These are phyloP conservation scores for Urocitellus parryii DNA, from an alignment of 2,113 vertebrate species.

Conservation along the genomic window DNA sequence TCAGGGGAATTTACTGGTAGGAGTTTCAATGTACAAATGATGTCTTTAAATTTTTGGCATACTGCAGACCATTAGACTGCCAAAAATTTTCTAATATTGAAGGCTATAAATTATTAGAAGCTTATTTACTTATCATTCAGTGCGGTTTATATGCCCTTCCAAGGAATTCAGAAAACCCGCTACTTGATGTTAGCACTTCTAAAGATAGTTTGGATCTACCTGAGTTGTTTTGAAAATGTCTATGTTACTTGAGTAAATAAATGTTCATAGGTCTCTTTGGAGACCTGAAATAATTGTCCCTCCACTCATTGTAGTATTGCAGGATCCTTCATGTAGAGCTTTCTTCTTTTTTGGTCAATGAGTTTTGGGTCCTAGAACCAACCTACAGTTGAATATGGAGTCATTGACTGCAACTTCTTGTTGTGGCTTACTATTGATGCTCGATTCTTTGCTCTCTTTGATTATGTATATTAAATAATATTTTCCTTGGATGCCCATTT, in stretches of 20 bases:
- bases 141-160: neutral
- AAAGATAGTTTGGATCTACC: neutral
- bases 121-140: neutral
- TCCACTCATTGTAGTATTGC: neutral
- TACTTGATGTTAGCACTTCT: neutral
- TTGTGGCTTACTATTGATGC: neutral
- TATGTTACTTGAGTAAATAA: neutral
- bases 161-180: neutral
- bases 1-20: neutral
- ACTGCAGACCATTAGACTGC: neutral
- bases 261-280: neutral
- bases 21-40: neutral
- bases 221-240: neutral
- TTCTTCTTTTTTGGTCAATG: neutral
- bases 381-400: neutral
- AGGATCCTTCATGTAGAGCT: neutral
- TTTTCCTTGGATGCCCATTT: neutral
- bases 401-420: neutral
- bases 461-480: neutral
- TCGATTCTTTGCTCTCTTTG: neutral
- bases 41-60: neutral
- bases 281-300: neutral
- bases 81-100: neutral
- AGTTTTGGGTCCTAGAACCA: neutral
- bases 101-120: neutral